Evolutionary conservation across 2,113 vertebrate species (phyloP).

Genomic region (Nibea albiflora): DNA sequence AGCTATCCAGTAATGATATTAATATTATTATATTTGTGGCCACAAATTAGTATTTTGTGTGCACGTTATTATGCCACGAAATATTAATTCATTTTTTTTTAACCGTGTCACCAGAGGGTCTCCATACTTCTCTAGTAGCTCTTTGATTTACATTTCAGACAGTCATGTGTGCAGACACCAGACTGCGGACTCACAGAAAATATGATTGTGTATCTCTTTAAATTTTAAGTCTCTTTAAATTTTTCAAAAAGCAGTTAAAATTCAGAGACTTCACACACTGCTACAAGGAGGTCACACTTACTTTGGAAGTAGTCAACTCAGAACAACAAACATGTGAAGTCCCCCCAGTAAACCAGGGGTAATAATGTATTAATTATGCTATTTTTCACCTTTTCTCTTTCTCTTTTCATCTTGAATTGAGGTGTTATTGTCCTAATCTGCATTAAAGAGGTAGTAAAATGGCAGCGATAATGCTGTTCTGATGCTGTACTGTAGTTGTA

Average conservation of each 20-base stretch:
- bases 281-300: not conserved
- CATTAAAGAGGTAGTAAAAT: not conserved
- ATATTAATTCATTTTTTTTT: too few species aligned
- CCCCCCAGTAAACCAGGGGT: not conserved
- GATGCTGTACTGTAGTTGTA: not conserved
- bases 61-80: too few species aligned
- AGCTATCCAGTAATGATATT: too few species aligned
- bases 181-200: not conserved
- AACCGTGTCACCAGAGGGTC: too few species aligned
- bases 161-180: not conserved
- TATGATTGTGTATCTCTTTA: not conserved
- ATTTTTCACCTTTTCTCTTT: not conserved
- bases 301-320: too few species aligned
- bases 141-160: slow-evolving; percentile 6
- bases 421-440: not conserved
- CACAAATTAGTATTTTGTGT: too few species aligned
- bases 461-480: not conserved
- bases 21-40: too few species aligned
- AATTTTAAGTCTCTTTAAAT: not conserved
- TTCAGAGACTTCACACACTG: not conserved
- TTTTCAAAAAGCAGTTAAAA: not conserved
- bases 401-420: too few species aligned
- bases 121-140: not conserved
- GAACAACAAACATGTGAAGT: too few species aligned
- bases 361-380: not conserved